Base-by-base conservation (phyloP, 2,113 vertebrate species). In the Promerops cafer region DNA sequence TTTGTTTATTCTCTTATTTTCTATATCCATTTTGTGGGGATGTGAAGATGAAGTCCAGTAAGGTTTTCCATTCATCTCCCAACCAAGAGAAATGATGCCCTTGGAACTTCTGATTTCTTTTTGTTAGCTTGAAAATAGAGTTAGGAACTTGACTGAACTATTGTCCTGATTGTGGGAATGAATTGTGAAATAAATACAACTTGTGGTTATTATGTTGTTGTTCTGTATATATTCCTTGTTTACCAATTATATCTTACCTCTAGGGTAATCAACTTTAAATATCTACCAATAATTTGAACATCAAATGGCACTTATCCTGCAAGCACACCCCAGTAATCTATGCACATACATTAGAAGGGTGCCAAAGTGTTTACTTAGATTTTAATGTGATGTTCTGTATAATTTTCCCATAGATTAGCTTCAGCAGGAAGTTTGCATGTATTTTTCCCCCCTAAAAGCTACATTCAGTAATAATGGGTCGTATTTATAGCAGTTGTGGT, bases 221-320 rank as follows among this genome's bases (percentile, higher is more conserved):
- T 81, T 96, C 90, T 90, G 83, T 90, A 30, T 64, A 39, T 90
- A 68, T 92, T 96, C 90, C 68, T 92, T 97, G 90, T 93, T 97
- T 96, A 93, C 86, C 94, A 95, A 95, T 96, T 97, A 92, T 71
- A 60, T 90, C 57, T 92, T 95, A 86, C 81, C 92, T 96, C 94
- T 81, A 88, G 90, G 94, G 96, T 94, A 95, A 97, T 96, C 93
- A 96, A 71, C 90, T 90, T 89, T 86, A 96, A 96, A 97, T 94
- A 96, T 92, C 92, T 49, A 56, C 90, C 65, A 53, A 94, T 94
- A 96, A 90, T 81, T 53, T 81, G 69, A 93, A 72, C 80, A 69
- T 86, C 92, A 94, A 87, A 96, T 57, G 83, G 44, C 69, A 74
- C 93, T 96, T 83, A 89, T 64, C 76, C 61, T 77, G 66, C 69